Conservation (phyloP, 1,140 invertebrate species). For the Trialeurodes vaporariorum region DNA sequence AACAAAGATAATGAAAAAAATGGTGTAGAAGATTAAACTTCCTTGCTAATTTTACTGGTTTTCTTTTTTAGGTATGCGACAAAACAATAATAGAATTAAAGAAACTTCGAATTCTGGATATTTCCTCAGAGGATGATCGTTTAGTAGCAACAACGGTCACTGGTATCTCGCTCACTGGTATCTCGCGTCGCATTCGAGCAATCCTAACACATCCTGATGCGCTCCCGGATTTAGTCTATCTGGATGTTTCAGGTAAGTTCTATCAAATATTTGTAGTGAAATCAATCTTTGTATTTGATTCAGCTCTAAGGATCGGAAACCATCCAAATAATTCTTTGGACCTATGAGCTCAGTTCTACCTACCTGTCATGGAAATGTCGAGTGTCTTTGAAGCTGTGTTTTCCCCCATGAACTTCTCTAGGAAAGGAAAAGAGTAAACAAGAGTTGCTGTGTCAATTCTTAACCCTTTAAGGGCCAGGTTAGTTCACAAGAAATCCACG, state of each 20-base stretch:
- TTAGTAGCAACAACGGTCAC: neutral
- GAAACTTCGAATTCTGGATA: neutral
- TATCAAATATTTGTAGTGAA: neutral
- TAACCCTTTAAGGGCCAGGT: too few species aligned
- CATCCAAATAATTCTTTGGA: neutral
- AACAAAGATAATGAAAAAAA: too few species aligned
- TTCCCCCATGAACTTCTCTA: neutral
- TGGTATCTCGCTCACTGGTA: neutral
- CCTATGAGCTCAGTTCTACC: too few species aligned
- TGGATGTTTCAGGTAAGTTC: neutral
- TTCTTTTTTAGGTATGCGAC: neutral
- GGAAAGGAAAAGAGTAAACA: too few species aligned
- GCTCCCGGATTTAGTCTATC: neutral
- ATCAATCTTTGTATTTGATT: neutral
- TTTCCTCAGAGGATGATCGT: neutral
- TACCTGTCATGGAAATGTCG: too few species aligned
- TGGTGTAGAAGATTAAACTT: neutral
- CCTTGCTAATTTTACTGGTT: neutral
- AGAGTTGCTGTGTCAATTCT: too few species aligned
- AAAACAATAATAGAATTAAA: neutral
- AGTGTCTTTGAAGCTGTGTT: neutral
- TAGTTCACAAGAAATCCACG: too few species aligned
- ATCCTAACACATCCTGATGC: neutral
- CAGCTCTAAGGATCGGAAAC: too few species aligned
- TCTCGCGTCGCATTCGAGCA: neutral